Percentiles rank a stretch among this genome's conserved stretches.
Evolutionary conservation across 1,140 invertebrate genomes (phyloP).

Genomic region (Platyura marginata): DNA sequence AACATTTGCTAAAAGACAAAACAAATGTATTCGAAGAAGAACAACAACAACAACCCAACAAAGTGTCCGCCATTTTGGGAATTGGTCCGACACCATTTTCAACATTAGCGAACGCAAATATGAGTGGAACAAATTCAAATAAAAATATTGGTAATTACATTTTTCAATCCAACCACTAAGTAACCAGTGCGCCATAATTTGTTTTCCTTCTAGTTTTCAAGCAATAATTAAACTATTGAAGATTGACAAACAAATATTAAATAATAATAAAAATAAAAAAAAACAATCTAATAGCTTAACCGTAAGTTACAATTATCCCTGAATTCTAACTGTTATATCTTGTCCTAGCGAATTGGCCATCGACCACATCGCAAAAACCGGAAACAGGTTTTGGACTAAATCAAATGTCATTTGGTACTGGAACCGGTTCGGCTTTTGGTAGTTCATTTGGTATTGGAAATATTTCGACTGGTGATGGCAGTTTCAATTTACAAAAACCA

Average conservation of each 20-base stretch:
- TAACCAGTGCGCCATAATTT: not conserved
- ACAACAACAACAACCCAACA: conserved; percentile 11
- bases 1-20: conserved; percentile 56
- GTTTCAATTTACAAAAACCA: conserved; percentile 53
- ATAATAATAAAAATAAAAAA: not conserved
- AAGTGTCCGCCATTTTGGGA: conserved; percentile 12
- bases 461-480: conserved; percentile 7
- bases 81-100: conserved; percentile 39
- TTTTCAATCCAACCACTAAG: not conserved
- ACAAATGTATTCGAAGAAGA: conserved; percentile 53
- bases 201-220: not conserved
- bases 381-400: not conserved
- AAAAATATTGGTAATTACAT: not conserved
- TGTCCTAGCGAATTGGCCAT: not conserved
- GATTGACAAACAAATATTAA: not conserved
- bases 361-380: not conserved
- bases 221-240: not conserved
- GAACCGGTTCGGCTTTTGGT: not conserved
- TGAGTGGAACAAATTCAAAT: not conserved
- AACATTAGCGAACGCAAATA: conserved; percentile 10
- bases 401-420: not conserved
- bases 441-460: not conserved
- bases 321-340: not conserved
- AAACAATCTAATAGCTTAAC: not conserved
- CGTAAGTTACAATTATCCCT: not conserved